A percentile compares a stretch with the other conserved stretches of the same genome.
Evolutionary conservation across 1,140 invertebrate genomes (phyloP).

Genomic region (Agrilus planipennis): DNA sequence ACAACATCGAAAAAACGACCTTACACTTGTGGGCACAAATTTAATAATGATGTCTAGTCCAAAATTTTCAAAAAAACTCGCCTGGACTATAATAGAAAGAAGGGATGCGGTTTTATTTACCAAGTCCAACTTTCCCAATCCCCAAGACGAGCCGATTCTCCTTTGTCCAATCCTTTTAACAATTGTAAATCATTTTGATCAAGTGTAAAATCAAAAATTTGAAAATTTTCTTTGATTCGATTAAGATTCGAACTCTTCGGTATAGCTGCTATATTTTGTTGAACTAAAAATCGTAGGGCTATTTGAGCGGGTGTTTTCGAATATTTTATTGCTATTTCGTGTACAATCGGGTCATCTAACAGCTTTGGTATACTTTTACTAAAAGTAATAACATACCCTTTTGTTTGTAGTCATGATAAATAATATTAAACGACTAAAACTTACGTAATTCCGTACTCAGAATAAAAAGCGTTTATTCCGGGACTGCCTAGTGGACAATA

Average conservation of each 20-base stretch:
- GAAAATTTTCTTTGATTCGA: slow-evolving; percentile 45
- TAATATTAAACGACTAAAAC: neutral
- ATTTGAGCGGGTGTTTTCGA: slow-evolving; percentile 42
- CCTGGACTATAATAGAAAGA: too few relatives aligned
- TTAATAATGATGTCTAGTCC: too few relatives aligned
- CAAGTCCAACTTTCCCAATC: slow-evolving; percentile 2
- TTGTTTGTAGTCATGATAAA: neutral
- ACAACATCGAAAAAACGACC: too few relatives aligned
- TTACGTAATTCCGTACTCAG: slow-evolving; percentile 28
- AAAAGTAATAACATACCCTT: slow-evolving; percentile 16
- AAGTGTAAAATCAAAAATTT: slow-evolving; percentile 46
- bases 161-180: neutral
- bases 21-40: too few relatives aligned
- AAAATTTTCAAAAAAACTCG: too few relatives aligned
- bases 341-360: slow-evolving; percentile 39
- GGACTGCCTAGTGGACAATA: slow-evolving; percentile 72
- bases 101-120: too few relatives aligned
- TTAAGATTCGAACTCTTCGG: slow-evolving; percentile 42
- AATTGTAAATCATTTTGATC: slow-evolving; percentile 41
- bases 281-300: slow-evolving; percentile 40
- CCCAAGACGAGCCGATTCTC: neutral
- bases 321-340: slow-evolving; percentile 36
- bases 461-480: slow-evolving; percentile 40
- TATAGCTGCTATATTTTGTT: slow-evolving; percentile 41
- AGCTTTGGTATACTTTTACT: slow-evolving; percentile 41